phyloP scores from a whole-genome alignment of 2,797 vertebrate genomes.

The Anguilla anguilla region DNA sequence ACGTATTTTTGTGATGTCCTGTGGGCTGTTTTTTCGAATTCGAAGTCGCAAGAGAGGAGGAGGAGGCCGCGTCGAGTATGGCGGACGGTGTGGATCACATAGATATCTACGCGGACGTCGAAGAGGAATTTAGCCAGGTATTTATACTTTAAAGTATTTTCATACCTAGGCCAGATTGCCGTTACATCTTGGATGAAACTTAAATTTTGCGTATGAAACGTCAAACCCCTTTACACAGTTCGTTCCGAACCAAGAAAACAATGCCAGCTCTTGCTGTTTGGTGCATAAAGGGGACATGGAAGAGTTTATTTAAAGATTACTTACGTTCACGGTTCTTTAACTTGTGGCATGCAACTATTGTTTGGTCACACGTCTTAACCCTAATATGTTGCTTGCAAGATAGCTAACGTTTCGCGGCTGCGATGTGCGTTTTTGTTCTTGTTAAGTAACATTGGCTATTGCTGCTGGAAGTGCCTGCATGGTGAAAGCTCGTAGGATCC shows the following conservation, averaged over 20 bases:
- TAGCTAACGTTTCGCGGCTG: neutral
- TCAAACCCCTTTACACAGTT: neutral
- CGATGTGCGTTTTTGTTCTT: neutral
- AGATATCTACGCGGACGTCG: constrained; percentile 97
- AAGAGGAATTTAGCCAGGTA: constrained; percentile 97
- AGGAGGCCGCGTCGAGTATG: constrained; percentile 79
- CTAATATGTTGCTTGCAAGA: neutral
- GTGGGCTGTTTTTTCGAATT: constrained; percentile 23
- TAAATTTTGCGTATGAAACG: neutral
- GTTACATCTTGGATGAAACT: neutral
- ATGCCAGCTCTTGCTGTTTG: neutral
- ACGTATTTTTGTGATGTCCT: constrained; percentile 25
- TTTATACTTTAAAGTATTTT: neutral
- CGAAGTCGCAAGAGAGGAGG: constrained; percentile 44
- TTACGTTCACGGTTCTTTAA: neutral
- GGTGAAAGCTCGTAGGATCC: neutral
- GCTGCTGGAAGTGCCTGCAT: neutral
- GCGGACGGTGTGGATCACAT: constrained; percentile 99
- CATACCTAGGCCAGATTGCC: neutral
- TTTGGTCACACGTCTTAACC: neutral
- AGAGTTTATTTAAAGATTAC: neutral
- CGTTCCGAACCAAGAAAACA: neutral
- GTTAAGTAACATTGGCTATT: neutral
- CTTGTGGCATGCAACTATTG: neutral
- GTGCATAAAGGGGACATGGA: neutral